A percentile compares a stretch with the other conserved stretches of the same genome.
phyloP scores from a whole-genome alignment of 1,140 invertebrate genomes.

The Octopus bimaculoides region DNA sequence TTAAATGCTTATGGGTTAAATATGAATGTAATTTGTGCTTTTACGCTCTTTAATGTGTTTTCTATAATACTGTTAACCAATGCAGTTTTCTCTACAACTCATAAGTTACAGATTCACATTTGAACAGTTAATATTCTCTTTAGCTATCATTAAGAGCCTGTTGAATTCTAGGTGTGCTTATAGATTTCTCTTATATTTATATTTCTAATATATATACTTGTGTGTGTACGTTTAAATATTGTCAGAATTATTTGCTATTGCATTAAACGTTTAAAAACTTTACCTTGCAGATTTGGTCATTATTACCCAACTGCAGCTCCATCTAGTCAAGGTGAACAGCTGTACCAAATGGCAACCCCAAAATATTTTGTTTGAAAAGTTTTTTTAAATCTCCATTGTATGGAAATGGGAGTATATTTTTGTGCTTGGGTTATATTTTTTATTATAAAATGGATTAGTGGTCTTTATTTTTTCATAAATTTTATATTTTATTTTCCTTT shows the following conservation, averaged over 20 bases:
- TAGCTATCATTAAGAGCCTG: background rate
- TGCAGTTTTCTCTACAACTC: no score
- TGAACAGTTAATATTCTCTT: background rate
- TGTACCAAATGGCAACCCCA: background rate
- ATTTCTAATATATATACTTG: background rate
- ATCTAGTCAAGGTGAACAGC: background rate
- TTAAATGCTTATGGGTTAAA: no score
- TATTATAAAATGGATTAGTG: no score
- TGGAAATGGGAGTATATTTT: no score
- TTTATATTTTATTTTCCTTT: no score
- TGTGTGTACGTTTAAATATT: background rate
- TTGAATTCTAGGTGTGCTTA: background rate
- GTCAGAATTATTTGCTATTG: background rate
- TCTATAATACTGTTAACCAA: no score
- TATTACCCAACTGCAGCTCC: background rate
- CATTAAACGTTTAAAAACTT: background rate
- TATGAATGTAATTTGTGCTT: no score
- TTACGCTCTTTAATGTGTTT: no score
- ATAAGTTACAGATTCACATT: background rate
- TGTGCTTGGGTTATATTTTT: no score
- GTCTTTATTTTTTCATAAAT: no score
- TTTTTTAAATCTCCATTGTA: background rate
- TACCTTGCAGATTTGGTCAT: conserved; percentile 2
- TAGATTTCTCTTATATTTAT: background rate
- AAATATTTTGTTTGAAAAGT: conserved; percentile 7